Evolutionary conservation across 64 coral and sea anemone genomes (phyloP), one percentile per base, ranked within the genome.

Genomic region (Cladopsammia gracilis): DNA sequence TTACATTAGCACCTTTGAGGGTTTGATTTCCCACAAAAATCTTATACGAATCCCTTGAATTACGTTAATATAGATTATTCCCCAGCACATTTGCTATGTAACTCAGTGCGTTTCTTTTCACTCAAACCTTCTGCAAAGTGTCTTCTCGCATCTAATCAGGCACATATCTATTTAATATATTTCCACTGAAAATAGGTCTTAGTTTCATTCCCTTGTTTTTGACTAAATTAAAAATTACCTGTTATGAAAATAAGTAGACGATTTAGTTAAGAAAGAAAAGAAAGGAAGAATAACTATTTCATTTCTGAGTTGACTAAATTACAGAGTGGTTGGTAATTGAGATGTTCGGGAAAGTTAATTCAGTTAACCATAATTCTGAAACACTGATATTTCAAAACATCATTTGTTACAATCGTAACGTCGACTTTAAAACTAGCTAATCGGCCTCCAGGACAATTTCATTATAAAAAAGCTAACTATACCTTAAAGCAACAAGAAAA

Each of bases 181-280:
- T 84, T 84, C 3, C 42, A 8, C 24, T 66, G 45, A 84, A 84
- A 84, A 84, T 84, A 84, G 42, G 25, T 22, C 67, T 25, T 67
- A 12, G 53, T 59, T 59, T 22, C 10, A 59, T 79, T 16, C 8
- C 47, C 46, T 75, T 59, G 13, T 58, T 43, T 13, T 69, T 25
- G 65, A 22, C n/a, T 69, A 24, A 59, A 51, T 79, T 34, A 79
- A 79, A 79, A 79, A n/a, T 24, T 54, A 69, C 20, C 23, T 69
- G n/a, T 25, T 69, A n/a, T 9, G 9, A 16, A 54, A 14, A 59
- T 52, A 79, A 59, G 54, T 7, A 43, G 0, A 58, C 18, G n/a
- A 53, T 18, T 18, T 54, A 54, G 19, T 10, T 8, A 47, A 22
- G 49, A 77, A 56, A 9, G 49, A 53, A 7, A 25, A 10, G 75